Base-by-base conservation (phyloP, 1,140 invertebrate species). In the Drosophila chauvacae region DNA sequence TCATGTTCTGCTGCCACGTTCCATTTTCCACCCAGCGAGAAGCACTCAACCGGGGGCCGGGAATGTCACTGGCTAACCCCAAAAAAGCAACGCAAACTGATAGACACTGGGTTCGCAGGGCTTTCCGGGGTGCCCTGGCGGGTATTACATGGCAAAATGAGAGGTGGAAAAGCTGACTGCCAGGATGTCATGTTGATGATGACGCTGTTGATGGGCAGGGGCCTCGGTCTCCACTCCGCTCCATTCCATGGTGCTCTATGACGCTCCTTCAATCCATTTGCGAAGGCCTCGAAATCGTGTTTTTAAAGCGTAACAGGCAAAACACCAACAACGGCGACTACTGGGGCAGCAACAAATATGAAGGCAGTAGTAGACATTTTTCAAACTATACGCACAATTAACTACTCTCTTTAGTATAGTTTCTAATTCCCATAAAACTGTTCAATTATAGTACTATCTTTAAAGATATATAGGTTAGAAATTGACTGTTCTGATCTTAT, bases 251-350 rank as follows among this genome's bases (percentile, higher is more conserved):
- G 16, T 7, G 20, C 20, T n/a, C 10, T 30, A 37, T 30, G 20
- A 20, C 18, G 28, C 60, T 39, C 53, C 73, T 76, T 53, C 53
- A 65, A 42, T 45, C 71, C 33, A 18, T 44, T 55, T 56, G 57
- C 57, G 30, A 53, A 41, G 58, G 72, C 41, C 55, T 56, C 66
- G 62, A 58, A 84, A 71, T 76, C 58, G 71, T 72, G 62, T 81
- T 86, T 72, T 86, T 75, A 86, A 79, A 86, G 82, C 74, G 76
- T 68, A 56, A 37, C 47, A 58, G 71, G 37, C 18, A 11, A 39
- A 41, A 35, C 68, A 55, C 28, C 33, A 48, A 37, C 33, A 57
- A 68, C 68, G 7, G 37, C 55, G n/a, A 68, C 48, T 51, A 42
- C 47, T 41, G 16, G 41, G 42, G 14, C 59, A 74, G 53, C 59